A percentile compares a stretch with the other conserved stretches of the same genome.
phyloP scores from a whole-genome alignment of 2,797 vertebrate genomes.

The Scolopax bukidnonensis region DNA sequence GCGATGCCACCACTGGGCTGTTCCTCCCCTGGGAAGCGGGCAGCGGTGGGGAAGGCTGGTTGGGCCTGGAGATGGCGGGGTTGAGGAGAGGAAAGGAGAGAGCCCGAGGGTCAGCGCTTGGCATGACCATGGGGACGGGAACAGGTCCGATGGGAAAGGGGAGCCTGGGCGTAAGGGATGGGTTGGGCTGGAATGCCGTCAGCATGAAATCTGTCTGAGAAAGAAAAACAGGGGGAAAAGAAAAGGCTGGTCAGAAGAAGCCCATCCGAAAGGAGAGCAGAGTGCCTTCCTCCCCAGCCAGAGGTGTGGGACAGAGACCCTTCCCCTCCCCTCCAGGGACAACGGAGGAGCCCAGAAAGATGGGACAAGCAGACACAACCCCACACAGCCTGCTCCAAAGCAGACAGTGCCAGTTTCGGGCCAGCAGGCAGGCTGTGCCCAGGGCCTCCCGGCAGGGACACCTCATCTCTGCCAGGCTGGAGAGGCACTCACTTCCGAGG shows the following conservation, averaged over 20 bases:
- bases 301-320: background rate
- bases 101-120: slow-evolving; percentile 75
- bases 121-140: slow-evolving; percentile 81
- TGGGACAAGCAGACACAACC: rapidly evolving
- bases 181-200: slow-evolving; percentile 78
- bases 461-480: background rate
- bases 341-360: background rate
- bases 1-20: slow-evolving; percentile 73
- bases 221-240: background rate
- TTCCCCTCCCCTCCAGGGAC: background rate
- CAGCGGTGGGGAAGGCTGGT: slow-evolving; percentile 74
- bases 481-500: slow-evolving; percentile 77
- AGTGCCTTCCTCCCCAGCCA: background rate
- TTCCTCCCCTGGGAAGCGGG: slow-evolving; percentile 74
- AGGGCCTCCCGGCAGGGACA: rapidly evolving
- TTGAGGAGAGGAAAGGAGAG: slow-evolving; percentile 77
- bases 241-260: slow-evolving; percentile 5
- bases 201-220: slow-evolving; percentile 82
- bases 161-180: slow-evolving; percentile 72
- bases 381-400: rapidly evolving
- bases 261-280: rapidly evolving
- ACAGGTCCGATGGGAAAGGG: slow-evolving; percentile 79
- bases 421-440: background rate
- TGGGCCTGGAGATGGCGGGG: slow-evolving; percentile 72
- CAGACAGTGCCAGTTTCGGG: rapidly evolving